These are phyloP conservation scores for Byasa hedistus DNA, from an alignment of 2,888 invertebrate species.

Conservation along the genomic window DNA sequence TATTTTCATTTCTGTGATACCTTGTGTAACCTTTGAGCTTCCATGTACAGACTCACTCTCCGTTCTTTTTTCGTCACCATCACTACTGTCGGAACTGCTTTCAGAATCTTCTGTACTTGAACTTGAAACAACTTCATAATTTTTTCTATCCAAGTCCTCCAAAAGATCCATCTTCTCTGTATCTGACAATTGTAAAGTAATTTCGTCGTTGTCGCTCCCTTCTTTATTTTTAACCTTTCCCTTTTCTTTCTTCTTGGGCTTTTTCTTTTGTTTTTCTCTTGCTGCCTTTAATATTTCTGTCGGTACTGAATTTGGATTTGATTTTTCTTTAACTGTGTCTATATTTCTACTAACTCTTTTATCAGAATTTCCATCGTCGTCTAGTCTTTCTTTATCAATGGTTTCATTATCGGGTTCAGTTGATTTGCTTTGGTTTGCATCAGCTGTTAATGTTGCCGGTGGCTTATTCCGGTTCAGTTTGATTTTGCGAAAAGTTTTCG, in stretches of 20 bases:
- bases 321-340: slow-evolving; percentile 42
- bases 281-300: slow-evolving; percentile 31
- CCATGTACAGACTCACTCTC: not conserved
- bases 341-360: slow-evolving; percentile 16
- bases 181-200: slow-evolving; percentile 71
- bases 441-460: slow-evolving; percentile 28
- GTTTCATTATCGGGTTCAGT: not conserved
- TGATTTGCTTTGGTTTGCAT: slow-evolving; percentile 4
- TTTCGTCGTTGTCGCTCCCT: slow-evolving; percentile 70
- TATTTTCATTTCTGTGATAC: slow-evolving; percentile 24
- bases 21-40: not conserved
- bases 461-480: slow-evolving; percentile 63
- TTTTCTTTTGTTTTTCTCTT: slow-evolving; percentile 47
- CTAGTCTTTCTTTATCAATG: slow-evolving; percentile 16
- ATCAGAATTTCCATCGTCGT: not conserved
- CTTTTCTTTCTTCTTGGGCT: slow-evolving; percentile 61
- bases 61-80: slow-evolving; percentile 21
- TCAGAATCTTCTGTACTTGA: slow-evolving; percentile 47
- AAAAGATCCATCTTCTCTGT: slow-evolving; percentile 73
- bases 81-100: slow-evolving; percentile 42
- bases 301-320: slow-evolving; percentile 4
- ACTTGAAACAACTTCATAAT: slow-evolving; percentile 52
- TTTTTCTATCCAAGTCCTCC: slow-evolving; percentile 64
- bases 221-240: slow-evolving; percentile 53
- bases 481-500: slow-evolving; percentile 58